Evolutionary conservation across 1,140 invertebrate genomes (phyloP).

Genomic region (Ridgeia piscesae): DNA sequence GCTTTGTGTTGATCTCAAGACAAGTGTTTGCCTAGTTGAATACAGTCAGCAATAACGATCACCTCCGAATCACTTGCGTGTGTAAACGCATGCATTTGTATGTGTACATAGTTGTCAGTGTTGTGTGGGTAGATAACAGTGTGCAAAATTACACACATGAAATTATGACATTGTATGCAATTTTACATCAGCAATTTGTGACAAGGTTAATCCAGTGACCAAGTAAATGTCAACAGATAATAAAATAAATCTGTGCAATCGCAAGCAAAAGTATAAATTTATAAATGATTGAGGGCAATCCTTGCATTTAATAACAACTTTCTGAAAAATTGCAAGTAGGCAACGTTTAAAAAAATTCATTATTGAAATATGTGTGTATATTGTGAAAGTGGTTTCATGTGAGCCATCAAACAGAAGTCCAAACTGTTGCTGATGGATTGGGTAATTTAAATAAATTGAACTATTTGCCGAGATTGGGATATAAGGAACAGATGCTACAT

Average conservation of each 20-base stretch:
- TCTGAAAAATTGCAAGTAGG: not conserved
- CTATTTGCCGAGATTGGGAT: not conserved
- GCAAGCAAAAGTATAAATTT: not conserved
- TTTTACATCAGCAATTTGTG: not conserved
- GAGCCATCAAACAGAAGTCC: not conserved
- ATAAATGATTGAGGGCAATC: not conserved
- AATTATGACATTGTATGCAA: not conserved
- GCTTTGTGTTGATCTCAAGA: not conserved
- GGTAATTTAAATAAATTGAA: not conserved
- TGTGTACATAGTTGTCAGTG: not conserved
- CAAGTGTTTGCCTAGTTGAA: not conserved
- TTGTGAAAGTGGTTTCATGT: not conserved
- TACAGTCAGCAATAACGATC: not conserved
- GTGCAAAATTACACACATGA: not conserved
- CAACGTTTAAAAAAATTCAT: not conserved
- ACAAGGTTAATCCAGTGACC: not conserved
- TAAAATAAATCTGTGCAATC: not conserved
- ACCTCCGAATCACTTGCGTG: not conserved
- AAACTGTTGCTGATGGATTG: no score
- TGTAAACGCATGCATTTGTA: not conserved
- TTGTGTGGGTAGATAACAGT: not conserved
- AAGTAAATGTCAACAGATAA: not conserved
- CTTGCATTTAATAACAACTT: not conserved
- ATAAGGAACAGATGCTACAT: not conserved
- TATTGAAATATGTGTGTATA: not conserved